A percentile compares a stretch with the other conserved stretches of the same genome.
These are phyloP conservation scores for Pseudopodoces humilis DNA, from an alignment of 2,113 vertebrate genomes.

Conservation along the genomic window DNA sequence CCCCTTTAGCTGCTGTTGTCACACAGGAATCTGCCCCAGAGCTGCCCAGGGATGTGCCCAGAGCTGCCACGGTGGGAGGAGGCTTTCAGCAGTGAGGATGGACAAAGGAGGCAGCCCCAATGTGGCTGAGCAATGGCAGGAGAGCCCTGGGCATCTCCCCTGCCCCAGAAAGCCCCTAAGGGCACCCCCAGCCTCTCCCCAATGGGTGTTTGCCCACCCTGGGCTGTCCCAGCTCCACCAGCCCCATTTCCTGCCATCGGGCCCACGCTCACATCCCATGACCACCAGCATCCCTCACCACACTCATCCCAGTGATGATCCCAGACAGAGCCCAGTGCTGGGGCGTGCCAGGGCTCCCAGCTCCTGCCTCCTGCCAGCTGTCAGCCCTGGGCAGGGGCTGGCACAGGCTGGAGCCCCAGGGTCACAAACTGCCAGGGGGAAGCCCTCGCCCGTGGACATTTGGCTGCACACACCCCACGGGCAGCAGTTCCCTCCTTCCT, in stretches of 20 bases:
- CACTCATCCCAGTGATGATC: fast-evolving
- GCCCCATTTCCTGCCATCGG: neutral
- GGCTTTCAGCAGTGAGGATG: neutral
- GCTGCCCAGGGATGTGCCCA: fast-evolving
- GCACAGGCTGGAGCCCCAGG: fast-evolving
- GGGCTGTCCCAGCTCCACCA: neutral
- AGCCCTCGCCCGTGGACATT: fast-evolving
- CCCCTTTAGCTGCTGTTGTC: neutral
- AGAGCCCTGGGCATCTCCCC: neutral
- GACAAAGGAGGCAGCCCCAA: neutral
- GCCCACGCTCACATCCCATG: neutral
- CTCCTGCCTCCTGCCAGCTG: fast-evolving
- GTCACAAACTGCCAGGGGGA: fast-evolving
- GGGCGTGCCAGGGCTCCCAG: neutral
- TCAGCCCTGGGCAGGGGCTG: neutral
- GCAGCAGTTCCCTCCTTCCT: neutral
- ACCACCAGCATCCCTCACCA: neutral
- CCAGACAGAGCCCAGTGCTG: fast-evolving
- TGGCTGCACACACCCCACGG: fast-evolving
- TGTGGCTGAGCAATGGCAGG: neutral
- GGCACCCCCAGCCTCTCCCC: neutral
- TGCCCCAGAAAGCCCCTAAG: neutral
- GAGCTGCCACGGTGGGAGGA: fast-evolving
- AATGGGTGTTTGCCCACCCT: fast-evolving
- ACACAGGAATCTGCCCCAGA: neutral